phyloP scores from a whole-genome alignment of 23 tunicate genomes.

The Oikopleura dioica region DNA sequence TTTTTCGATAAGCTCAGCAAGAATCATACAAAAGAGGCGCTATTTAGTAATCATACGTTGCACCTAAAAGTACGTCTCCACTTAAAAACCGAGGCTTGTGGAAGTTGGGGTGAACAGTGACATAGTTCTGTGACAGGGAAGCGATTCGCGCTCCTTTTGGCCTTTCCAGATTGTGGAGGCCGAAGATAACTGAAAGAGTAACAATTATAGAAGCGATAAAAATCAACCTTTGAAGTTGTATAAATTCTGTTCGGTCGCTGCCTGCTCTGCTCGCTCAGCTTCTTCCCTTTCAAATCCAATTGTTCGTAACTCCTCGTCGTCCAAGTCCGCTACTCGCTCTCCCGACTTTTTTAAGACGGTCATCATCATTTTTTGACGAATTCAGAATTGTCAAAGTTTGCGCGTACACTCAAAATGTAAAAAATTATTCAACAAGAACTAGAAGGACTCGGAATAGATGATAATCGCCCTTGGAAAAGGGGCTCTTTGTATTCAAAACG shows the following conservation, averaged over 20 bases:
- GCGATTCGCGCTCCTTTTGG: conserved; percentile 5
- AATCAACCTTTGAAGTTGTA: background rate
- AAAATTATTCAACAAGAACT: no score
- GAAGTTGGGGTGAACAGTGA: background rate
- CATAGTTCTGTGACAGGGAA: background rate
- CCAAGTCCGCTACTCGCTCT: background rate
- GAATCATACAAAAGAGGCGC: no score
- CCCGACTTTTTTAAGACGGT: background rate
- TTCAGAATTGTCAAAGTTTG: no score
- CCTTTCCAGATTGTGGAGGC: background rate
- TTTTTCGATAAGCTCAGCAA: no score
- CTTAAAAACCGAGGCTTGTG: no score
- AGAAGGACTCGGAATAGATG: no score
- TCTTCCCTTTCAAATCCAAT: background rate
- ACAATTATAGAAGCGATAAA: background rate
- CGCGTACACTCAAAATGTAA: no score
- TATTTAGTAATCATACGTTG: no score
- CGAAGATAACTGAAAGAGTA: conserved; percentile 7
- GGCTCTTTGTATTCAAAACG: no score
- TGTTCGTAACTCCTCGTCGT: background rate
- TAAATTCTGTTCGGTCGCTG: background rate
- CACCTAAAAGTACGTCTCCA: no score
- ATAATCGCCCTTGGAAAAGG: no score
- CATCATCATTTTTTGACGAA: no score
- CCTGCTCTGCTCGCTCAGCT: background rate